phyloP scores from a whole-genome alignment of 2,888 invertebrate genomes.

The Malthinus flaveolus region DNA sequence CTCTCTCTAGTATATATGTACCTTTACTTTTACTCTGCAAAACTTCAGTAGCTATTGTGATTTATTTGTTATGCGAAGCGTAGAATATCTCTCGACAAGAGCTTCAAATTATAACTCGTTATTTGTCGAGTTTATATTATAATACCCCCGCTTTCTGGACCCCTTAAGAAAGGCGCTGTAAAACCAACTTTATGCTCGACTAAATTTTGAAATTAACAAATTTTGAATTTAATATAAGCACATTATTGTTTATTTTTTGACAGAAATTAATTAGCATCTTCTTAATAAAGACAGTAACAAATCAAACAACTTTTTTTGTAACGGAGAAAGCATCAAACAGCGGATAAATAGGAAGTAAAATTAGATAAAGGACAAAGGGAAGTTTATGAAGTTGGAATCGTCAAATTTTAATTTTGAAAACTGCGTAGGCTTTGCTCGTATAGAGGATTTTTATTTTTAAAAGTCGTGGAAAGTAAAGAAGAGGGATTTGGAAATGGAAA shows the following conservation, averaged over 20 bases:
- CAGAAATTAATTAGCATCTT: neutral
- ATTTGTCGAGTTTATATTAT: conserved; percentile 25
- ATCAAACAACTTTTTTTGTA: too few relatives aligned
- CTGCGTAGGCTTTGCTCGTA: too few relatives aligned
- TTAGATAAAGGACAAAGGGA: too few relatives aligned
- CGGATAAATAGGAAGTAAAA: too few relatives aligned
- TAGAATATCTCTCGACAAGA: conserved; percentile 20
- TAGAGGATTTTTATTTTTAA: too few relatives aligned
- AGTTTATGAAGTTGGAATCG: too few relatives aligned
- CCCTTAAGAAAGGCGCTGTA: conserved; percentile 1
- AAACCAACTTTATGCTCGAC: conserved; percentile 15
- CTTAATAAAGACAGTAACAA: too few relatives aligned
- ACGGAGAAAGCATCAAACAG: too few relatives aligned
- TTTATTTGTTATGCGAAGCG: conserved; percentile 29
- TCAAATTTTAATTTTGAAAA: too few relatives aligned
- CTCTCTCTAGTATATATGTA: conserved; percentile 5
- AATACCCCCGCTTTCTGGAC: neutral
- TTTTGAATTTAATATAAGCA: conserved; percentile 23
- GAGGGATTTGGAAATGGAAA: too few relatives aligned
- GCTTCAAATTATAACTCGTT: conserved; percentile 26
- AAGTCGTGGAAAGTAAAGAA: too few relatives aligned
- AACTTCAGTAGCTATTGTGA: conserved; percentile 27
- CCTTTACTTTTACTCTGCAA: neutral
- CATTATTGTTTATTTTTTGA: conserved; percentile 17
- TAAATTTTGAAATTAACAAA: conserved; percentile 21